Percentiles rank a stretch among this genome's conserved stretches.
These are phyloP conservation scores for Luperina nickerlii DNA, from an alignment of 2,888 invertebrate species.

Conservation along the genomic window DNA sequence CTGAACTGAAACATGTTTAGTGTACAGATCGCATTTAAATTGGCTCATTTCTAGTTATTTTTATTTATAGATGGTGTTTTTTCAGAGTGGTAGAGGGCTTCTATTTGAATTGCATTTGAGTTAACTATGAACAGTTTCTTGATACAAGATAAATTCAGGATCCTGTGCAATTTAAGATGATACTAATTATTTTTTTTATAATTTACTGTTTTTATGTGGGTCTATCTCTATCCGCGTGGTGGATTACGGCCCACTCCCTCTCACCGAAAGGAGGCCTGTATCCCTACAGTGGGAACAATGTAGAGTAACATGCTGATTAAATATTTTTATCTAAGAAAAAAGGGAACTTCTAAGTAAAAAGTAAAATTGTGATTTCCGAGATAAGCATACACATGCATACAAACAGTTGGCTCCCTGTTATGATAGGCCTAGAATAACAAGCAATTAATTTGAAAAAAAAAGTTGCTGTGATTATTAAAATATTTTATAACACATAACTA, in stretches of 20 bases:
- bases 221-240: too few relatives aligned
- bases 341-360: not conserved
- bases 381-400: too few relatives aligned
- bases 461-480: slow-evolving; percentile 18
- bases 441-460: slow-evolving; percentile 19
- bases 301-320: too few relatives aligned
- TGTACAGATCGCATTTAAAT: slow-evolving; percentile 51
- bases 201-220: not conserved
- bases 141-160: not conserved
- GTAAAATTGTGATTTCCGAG: not conserved
- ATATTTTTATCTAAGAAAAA: not conserved
- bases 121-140: not conserved
- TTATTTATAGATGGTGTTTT: slow-evolving; percentile 5
- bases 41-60: slow-evolving; percentile 39
- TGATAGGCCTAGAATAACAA: slow-evolving; percentile 1
- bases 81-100: not conserved
- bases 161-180: not conserved
- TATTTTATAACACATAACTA: slow-evolving; percentile 29
- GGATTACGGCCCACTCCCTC: too few relatives aligned
- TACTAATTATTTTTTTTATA: too few relatives aligned
- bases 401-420: not conserved
- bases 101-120: not conserved
- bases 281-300: too few relatives aligned
- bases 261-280: too few relatives aligned
- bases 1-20: slow-evolving; percentile 29